phyloP scores from a whole-genome alignment of 2,113 vertebrate species.

The Lucifuga dentata region DNA sequence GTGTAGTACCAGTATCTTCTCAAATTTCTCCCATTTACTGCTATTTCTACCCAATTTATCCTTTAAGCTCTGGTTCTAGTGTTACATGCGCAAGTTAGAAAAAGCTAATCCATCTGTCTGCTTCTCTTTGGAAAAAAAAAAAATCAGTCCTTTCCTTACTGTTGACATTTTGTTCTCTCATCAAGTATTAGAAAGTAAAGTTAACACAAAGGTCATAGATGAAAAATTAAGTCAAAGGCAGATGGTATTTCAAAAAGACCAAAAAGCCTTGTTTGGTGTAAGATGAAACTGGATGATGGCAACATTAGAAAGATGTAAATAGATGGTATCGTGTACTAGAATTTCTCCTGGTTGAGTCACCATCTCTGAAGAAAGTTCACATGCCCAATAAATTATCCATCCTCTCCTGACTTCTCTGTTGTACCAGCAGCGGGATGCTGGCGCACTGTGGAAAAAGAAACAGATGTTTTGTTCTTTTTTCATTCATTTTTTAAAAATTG shows the following conservation, averaged over 20 bases:
- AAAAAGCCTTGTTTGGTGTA: neutral
- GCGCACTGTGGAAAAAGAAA: conserved; percentile 44
- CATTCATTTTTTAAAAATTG: conserved; percentile 2
- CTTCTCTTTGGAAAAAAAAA: conserved; percentile 14
- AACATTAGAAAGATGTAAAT: conserved; percentile 8
- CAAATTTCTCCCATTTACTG: conserved; percentile 25
- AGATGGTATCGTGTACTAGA: conserved; percentile 22
- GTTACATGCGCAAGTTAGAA: conserved; percentile 37
- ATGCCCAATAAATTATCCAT: conserved; percentile 55
- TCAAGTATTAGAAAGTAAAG: conserved; percentile 19
- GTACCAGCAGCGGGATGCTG: conserved; percentile 29
- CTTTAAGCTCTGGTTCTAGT: conserved; percentile 3
- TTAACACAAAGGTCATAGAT: conserved; percentile 41
- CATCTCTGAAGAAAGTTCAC: conserved; percentile 32
- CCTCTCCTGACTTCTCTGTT: conserved; percentile 32
- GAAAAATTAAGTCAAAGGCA: conserved; percentile 26
- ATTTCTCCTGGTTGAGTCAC: conserved; percentile 48
- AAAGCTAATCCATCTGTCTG: conserved; percentile 18
- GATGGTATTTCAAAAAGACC: conserved; percentile 12
- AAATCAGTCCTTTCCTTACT: conserved; percentile 32
- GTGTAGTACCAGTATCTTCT: conserved; percentile 31
- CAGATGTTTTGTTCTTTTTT: conserved; percentile 60
- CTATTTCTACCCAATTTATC: conserved; percentile 12
- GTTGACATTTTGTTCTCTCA: conserved; percentile 50
- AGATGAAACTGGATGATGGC: neutral